Percentiles rank a stretch among this genome's conserved stretches.
These are phyloP conservation scores for Ophraella communa DNA, from an alignment of 2,888 invertebrate genomes.

Conservation along the genomic window DNA sequence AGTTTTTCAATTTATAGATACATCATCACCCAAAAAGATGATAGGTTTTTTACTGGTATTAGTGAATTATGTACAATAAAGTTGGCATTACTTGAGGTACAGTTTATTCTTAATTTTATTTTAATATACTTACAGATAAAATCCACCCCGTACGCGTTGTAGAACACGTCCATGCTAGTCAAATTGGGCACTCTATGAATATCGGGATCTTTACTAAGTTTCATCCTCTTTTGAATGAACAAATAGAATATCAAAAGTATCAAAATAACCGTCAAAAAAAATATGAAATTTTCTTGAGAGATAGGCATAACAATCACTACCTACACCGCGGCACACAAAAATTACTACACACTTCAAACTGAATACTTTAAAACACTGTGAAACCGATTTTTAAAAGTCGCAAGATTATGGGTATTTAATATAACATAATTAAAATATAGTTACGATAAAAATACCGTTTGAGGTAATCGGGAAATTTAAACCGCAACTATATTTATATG, in stretches of 20 bases:
- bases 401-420: background rate
- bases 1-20: no score
- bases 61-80: no score
- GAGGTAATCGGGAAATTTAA: background rate
- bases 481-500: background rate
- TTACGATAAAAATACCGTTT: background rate
- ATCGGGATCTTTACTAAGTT: conserved; percentile 28
- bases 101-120: background rate
- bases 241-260: conserved; percentile 42
- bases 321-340: background rate
- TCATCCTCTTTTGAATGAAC: conserved; percentile 40
- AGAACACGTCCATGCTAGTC: conserved; percentile 8
- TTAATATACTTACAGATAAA: conserved; percentile 14
- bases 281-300: conserved; percentile 34
- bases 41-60: no score
- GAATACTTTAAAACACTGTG: background rate
- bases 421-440: background rate
- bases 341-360: background rate
- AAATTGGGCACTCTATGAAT: conserved; percentile 3
- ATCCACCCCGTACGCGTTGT: conserved; percentile 21
- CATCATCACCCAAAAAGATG: no score
- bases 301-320: conserved; percentile 30
- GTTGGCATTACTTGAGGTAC: no score
- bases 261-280: conserved; percentile 40
- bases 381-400: background rate